These are phyloP conservation scores for Micrastur ruficollis DNA, from an alignment of 2,797 vertebrate species.

Conservation along the genomic window DNA sequence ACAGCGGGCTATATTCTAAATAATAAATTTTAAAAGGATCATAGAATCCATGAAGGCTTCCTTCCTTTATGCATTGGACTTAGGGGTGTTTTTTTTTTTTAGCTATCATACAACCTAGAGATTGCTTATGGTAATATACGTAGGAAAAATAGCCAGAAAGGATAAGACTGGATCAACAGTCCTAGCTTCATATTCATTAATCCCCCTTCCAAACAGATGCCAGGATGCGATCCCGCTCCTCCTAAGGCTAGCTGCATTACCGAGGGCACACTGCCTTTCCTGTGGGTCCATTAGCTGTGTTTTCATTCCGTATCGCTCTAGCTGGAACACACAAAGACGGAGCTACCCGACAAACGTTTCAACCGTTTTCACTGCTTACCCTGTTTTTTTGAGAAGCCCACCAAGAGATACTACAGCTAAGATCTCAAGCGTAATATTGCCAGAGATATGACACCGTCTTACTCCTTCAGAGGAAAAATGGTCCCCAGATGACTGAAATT, in stretches of 20 bases:
- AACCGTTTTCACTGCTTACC: background rate
- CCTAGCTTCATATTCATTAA: background rate
- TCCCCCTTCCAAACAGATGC: background rate
- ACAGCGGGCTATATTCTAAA: background rate
- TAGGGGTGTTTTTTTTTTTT: background rate
- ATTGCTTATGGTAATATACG: background rate
- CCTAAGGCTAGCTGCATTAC: background rate
- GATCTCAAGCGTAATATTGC: background rate
- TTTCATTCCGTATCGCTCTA: background rate
- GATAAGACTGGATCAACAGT: background rate
- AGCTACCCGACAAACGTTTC: accelerated
- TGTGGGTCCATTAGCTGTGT: background rate
- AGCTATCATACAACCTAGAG: background rate
- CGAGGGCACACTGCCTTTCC: background rate
- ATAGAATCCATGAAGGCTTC: background rate
- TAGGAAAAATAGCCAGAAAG: background rate
- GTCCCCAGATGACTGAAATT: constrained; percentile 18
- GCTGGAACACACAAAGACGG: background rate
- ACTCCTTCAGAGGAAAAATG: constrained; percentile 17
- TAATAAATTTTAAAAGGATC: background rate
- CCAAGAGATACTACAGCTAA: background rate
- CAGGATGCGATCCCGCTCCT: background rate
- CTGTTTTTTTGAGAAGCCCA: background rate
- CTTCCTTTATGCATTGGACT: background rate
- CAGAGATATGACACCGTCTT: background rate